Base-by-base conservation (phyloP, 2,888 invertebrate genomes). In the Crematogaster levior region DNA sequence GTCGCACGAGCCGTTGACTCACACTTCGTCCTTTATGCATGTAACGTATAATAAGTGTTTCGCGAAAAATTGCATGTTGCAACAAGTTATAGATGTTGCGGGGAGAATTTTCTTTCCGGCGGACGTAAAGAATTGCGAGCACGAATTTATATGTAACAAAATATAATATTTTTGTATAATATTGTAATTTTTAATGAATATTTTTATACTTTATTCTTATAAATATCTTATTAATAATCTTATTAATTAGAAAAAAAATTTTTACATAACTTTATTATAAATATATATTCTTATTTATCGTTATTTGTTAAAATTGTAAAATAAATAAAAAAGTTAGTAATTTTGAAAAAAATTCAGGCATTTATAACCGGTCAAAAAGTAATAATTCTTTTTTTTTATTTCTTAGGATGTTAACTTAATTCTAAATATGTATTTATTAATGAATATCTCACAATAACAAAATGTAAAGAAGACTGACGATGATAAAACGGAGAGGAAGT, bases 401-500 rank as follows among this genome's bases (percentile, higher is more conserved):
- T 34, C 6, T n/a, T n/a, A 60, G 34, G n/a, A 4, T 60, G 34
- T 61, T 12, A 61, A 40, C 15, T 10, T 37, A n/a, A 5, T 46
- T 46, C 43, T 24, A 43, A 40, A n/a, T 34, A 21, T 37, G 51
- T 53, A 37, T 40, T 18, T 18, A 10, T 72, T 56, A 37, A 72
- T 30, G 27, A 43, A 56, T 27, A 58, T 58, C 56, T 60, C 9
- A 70, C 24, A 15, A n/a, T n/a, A 6, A n/a, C 12, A 21, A 21
- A 75, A 51, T 15, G n/a, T 1, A 51, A 51, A 43, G 21, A 51
- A 61, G 58, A 63, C 34, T 46, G 30, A 63, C 37, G 46, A 21
- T 24, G 56, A 40, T 18, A 18, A 40, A 12, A 37, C 61, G 46
- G 63, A 7, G 34, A 34, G 30, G 72, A 84, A 77, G 48, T 34